Percentiles rank a stretch among this genome's conserved stretches.
Evolutionary conservation across 2,888 invertebrate genomes (phyloP).

Genomic region (Agriopis aurantiaria): DNA sequence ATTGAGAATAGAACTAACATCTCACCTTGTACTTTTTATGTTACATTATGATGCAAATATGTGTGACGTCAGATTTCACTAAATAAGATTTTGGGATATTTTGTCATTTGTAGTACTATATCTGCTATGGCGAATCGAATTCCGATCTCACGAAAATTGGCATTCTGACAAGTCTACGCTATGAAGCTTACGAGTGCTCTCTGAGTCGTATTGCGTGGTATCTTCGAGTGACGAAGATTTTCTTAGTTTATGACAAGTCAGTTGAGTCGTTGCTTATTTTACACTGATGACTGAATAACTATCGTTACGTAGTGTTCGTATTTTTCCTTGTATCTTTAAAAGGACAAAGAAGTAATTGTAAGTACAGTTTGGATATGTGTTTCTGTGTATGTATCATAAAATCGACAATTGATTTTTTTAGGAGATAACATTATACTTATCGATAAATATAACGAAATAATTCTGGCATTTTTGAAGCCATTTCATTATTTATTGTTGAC

Average conservation of each 20-base stretch:
- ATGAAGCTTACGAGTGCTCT: slow-evolving; percentile 14
- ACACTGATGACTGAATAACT: slow-evolving; percentile 26
- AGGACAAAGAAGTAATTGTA: not conserved
- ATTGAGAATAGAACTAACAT: not conserved
- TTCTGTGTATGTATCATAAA: no score
- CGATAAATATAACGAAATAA: not conserved
- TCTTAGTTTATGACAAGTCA: slow-evolving; percentile 14
- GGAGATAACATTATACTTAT: no score
- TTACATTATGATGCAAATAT: not conserved
- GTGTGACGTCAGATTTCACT: not conserved
- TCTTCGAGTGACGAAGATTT: slow-evolving; percentile 27
- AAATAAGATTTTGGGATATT: not conserved
- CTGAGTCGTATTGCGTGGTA: slow-evolving; percentile 29
- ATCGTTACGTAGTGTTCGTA: not conserved
- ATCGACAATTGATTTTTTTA: no score
- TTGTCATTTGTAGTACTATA: slow-evolving; percentile 1
- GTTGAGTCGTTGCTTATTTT: slow-evolving; percentile 23
- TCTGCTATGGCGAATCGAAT: slow-evolving; percentile 23
- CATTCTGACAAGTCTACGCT: slow-evolving; percentile 28
- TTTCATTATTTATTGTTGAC: not conserved
- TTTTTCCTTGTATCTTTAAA: slow-evolving; percentile 1
- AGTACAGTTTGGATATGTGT: no score
- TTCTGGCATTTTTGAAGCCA: not conserved
- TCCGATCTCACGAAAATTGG: slow-evolving; percentile 28
- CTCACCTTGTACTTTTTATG: not conserved